A percentile compares a stretch with the other conserved stretches of the same genome.
These are phyloP conservation scores for Oscheius sp. DNA, from an alignment of 2,888 invertebrate species.

Conservation along the genomic window DNA sequence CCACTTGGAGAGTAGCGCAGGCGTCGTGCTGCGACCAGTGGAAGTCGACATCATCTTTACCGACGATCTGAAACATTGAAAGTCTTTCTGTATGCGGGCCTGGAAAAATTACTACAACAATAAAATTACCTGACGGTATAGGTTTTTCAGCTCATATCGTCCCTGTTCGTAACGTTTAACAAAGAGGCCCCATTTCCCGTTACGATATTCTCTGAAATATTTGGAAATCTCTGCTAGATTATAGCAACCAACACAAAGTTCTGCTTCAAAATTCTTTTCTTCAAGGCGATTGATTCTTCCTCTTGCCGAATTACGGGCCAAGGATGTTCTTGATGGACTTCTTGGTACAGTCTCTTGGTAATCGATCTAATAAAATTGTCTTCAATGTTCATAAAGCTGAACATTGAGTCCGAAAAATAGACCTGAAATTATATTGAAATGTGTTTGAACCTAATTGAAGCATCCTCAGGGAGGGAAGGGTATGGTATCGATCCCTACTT, in stretches of 20 bases:
- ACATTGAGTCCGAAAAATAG: background rate
- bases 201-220: too few relatives aligned
- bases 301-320: background rate
- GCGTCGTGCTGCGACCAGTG: background rate
- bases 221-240: too few relatives aligned
- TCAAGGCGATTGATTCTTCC: background rate
- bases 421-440: background rate
- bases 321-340: background rate
- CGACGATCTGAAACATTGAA: background rate
- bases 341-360: background rate
- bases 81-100: too few relatives aligned
- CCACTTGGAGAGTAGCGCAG: conserved; percentile 40
- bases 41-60: background rate
- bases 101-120: too few relatives aligned
- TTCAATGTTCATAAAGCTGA: background rate
- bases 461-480: too few relatives aligned
- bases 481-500: too few relatives aligned
- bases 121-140: too few relatives aligned
- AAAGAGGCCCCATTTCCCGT: background rate
- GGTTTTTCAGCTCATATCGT: too few relatives aligned
- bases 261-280: background rate
- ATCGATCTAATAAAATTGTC: background rate
- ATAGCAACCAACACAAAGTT: background rate
- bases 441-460: background rate
- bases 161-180: background rate